Evolutionary conservation across 2,888 invertebrate genomes (phyloP).

Genomic region (Halictus ligatus): DNA sequence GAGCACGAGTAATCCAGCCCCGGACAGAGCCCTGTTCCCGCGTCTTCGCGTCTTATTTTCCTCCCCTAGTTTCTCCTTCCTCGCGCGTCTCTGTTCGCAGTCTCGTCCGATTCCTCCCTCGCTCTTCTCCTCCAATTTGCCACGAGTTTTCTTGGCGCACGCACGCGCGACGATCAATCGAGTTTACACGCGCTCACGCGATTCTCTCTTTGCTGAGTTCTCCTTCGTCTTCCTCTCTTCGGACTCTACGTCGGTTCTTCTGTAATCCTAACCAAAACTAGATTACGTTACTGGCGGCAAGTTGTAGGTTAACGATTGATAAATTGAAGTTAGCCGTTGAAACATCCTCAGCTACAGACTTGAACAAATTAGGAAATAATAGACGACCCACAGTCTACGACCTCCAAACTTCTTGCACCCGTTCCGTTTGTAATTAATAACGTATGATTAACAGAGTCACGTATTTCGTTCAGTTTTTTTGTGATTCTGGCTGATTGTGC

Average conservation of each 20-base stretch:
- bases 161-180: conserved; percentile 24
- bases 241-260: background rate
- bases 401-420: background rate
- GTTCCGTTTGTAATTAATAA: background rate
- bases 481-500: background rate
- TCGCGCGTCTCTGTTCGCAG: conserved; percentile 1
- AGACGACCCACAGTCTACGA: too few species aligned
- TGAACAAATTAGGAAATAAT: too few species aligned
- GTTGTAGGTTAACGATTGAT: too few species aligned
- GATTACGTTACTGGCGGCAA: too few species aligned
- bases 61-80: background rate
- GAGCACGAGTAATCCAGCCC: conserved; percentile 47
- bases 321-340: too few species aligned
- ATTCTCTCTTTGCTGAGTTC: background rate
- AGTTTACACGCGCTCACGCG: conserved; percentile 21
- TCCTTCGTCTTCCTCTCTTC: background rate
- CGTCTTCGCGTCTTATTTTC: background rate
- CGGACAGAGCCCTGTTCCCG: background rate
- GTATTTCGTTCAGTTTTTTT: background rate
- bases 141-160: conserved; percentile 29
- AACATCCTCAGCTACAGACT: too few species aligned
- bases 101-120: background rate
- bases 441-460: background rate
- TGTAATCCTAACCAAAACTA: too few species aligned
- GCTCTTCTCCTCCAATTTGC: background rate